A percentile compares a stretch with the other conserved stretches of the same genome.
Evolutionary conservation across 92 coral and sea anemone species (phyloP).

Genomic region (Zoanthus gigantus): DNA sequence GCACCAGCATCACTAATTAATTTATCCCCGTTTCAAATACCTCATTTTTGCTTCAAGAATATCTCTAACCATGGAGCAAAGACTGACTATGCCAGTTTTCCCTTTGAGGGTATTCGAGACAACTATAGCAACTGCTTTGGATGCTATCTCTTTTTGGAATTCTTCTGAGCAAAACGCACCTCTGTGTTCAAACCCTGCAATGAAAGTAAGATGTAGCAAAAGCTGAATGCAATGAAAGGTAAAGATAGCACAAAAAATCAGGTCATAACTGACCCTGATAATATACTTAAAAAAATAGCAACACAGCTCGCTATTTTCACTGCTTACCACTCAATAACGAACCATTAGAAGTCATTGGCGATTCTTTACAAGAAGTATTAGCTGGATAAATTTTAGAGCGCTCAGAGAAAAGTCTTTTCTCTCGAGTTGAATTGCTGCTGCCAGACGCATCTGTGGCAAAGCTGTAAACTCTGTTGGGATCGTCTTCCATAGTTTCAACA

Average conservation of each 20-base stretch:
- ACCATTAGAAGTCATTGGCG: neutral
- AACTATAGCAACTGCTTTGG: conserved; percentile 32
- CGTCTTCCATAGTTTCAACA: conserved; percentile 9
- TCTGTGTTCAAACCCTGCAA: conserved; percentile 25
- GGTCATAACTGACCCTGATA: neutral
- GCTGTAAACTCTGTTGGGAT: neutral
- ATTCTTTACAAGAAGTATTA: conserved; percentile 5
- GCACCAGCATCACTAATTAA: neutral
- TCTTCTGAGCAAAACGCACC: neutral
- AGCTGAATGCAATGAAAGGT: neutral
- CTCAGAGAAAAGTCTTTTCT: conserved; percentile 1
- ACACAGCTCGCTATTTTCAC: neutral
- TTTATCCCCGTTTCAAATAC: neutral
- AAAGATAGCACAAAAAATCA: neutral
- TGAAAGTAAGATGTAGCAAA: neutral
- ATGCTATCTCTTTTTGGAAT: conserved; percentile 21
- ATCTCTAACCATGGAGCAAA: conserved; percentile 23
- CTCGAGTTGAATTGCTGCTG: neutral
- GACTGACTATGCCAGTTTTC: conserved; percentile 6
- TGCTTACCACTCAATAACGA: conserved; percentile 24
- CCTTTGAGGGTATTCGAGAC: conserved; percentile 27
- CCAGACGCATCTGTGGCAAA: neutral
- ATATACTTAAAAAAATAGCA: neutral
- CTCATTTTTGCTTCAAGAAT: conserved; percentile 35
- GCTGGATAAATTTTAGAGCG: conserved; percentile 8